Evolutionary conservation across 2,888 invertebrate species (phyloP).

Genomic region (Heterodera filipjevi): DNA sequence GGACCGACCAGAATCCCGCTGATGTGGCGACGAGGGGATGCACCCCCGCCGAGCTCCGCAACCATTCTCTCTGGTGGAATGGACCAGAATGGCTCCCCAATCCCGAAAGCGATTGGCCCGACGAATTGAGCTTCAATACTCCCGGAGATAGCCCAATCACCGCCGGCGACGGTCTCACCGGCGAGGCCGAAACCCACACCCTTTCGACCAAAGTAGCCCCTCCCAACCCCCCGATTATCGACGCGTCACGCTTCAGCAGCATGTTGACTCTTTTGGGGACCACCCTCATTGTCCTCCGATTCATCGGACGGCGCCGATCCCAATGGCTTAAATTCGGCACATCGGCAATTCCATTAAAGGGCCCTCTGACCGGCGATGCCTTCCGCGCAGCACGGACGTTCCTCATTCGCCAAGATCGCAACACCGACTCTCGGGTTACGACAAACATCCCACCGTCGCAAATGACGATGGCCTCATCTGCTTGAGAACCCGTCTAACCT

Average conservation of each 20-base stretch:
- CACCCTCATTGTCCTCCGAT: neutral
- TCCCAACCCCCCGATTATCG: neutral
- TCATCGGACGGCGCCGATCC: neutral
- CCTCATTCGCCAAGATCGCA: neutral
- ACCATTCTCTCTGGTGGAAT: slow-evolving; percentile 11
- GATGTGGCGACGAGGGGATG: slow-evolving; percentile 26
- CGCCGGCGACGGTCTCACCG: too few relatives aligned
- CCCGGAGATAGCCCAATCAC: neutral
- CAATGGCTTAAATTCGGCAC: neutral
- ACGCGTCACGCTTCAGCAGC: neutral
- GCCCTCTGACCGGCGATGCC: neutral
- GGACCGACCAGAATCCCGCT: slow-evolving; percentile 27
- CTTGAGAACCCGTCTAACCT: neutral
- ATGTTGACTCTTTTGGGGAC: neutral
- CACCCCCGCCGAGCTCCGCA: neutral
- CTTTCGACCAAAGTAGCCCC: neutral
- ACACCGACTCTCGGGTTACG: neutral
- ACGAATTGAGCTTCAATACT: neutral
- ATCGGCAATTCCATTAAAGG: neutral
- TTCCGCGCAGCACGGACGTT: neutral
- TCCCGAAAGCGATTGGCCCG: slow-evolving; percentile 1
- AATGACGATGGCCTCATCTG: neutral
- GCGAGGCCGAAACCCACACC: neutral
- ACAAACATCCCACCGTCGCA: neutral
- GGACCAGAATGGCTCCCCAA: slow-evolving; percentile 18